These are phyloP conservation scores for Drosophila equinoxialis DNA, from an alignment of 1,140 invertebrate species.

Conservation along the genomic window DNA sequence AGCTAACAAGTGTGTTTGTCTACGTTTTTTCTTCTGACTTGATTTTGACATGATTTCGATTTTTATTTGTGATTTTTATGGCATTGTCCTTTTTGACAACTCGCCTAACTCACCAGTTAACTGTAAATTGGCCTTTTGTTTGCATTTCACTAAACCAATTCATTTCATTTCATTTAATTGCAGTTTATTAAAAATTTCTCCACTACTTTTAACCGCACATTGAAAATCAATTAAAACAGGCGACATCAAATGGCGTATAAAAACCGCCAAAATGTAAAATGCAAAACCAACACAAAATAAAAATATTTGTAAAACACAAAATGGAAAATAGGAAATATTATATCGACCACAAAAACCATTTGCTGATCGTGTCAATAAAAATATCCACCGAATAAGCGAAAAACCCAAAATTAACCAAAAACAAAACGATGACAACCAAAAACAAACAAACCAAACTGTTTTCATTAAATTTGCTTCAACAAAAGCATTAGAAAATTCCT, in stretches of 20 bases:
- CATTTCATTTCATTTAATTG: slow-evolving; percentile 57
- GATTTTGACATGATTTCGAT: slow-evolving; percentile 62
- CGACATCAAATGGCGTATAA: slow-evolving; percentile 47
- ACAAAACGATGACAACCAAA: not conserved
- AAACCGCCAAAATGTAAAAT: slow-evolving; percentile 57
- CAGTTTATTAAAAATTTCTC: slow-evolving; percentile 60
- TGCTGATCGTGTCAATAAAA: slow-evolving; percentile 52
- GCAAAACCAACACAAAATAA: slow-evolving; percentile 30
- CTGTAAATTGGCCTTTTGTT: slow-evolving; percentile 33
- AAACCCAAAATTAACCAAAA: slow-evolving; percentile 2
- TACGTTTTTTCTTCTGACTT: slow-evolving; percentile 61
- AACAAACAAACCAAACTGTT: not conserved
- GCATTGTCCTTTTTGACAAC: slow-evolving; percentile 51
- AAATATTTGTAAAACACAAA: slow-evolving; percentile 16
- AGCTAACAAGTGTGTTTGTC: slow-evolving; percentile 80
- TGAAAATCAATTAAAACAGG: slow-evolving; percentile 72
- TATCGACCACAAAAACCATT: slow-evolving; percentile 10
- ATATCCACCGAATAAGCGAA: not conserved
- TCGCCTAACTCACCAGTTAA: slow-evolving; percentile 19
- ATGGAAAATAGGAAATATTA: slow-evolving; percentile 12
- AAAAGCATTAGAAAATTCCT: too few relatives aligned
- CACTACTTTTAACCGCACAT: slow-evolving; percentile 47
- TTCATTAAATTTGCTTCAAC: not conserved
- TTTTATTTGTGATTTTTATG: slow-evolving; percentile 27
- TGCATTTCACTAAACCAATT: not conserved